These are phyloP conservation scores for Arrhamphus sclerolepis DNA, from an alignment of 2,797 vertebrate genomes.

Conservation along the genomic window DNA sequence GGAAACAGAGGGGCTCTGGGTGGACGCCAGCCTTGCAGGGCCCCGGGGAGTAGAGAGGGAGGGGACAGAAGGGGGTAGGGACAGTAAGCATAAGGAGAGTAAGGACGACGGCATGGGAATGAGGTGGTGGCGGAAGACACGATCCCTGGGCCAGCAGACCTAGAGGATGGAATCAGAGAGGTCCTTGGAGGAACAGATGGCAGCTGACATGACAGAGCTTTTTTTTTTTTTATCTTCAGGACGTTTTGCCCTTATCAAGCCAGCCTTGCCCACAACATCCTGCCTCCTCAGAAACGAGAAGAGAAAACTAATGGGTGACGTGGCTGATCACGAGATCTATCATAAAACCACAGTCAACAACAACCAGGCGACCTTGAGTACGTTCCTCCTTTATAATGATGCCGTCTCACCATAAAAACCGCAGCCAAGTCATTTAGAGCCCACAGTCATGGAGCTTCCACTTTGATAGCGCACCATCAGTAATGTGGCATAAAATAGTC, in stretches of 20 bases:
- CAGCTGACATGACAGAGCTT: slow-evolving; percentile 49
- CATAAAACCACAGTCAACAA: slow-evolving; percentile 49
- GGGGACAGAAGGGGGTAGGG: slow-evolving; percentile 18
- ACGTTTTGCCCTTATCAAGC: slow-evolving; percentile 56
- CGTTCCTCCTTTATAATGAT: slow-evolving; percentile 27
- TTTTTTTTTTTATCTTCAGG: slow-evolving; percentile 25
- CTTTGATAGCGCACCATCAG: too few relatives aligned
- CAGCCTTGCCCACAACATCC: slow-evolving; percentile 58
- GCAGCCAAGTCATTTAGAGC: too few relatives aligned
- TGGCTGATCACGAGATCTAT: slow-evolving; percentile 63
- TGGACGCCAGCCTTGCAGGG: slow-evolving; percentile 65
- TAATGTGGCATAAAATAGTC: too few relatives aligned
- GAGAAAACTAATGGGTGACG: slow-evolving; percentile 51
- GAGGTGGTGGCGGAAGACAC: slow-evolving; percentile 24
- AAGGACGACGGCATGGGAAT: slow-evolving; percentile 20
- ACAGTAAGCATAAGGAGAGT: slow-evolving; percentile 11
- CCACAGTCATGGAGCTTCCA: too few relatives aligned
- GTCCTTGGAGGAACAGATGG: slow-evolving; percentile 51
- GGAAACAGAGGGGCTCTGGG: slow-evolving; percentile 79
- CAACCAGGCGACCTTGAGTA: slow-evolving; percentile 51
- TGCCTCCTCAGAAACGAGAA: slow-evolving; percentile 28
- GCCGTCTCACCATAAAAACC: too few relatives aligned
- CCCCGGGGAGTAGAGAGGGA: slow-evolving; percentile 48
- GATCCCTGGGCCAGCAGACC: slow-evolving; percentile 7
- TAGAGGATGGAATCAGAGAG: slow-evolving; percentile 25